phyloP scores from a whole-genome alignment of 1,140 invertebrate genomes.

The Nilaparvata lugens region DNA sequence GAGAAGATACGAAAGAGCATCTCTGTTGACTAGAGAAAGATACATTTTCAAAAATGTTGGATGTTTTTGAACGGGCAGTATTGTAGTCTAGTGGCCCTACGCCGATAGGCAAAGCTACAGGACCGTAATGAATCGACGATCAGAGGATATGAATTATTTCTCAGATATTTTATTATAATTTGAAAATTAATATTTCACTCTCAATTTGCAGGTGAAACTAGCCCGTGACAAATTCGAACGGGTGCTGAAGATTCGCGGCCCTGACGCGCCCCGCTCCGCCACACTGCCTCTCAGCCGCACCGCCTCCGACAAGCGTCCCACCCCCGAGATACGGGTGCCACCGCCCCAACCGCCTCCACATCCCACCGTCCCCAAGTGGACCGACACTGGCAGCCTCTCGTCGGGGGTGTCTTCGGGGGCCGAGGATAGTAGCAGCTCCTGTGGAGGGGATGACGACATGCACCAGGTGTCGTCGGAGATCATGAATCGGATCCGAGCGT shows the following conservation, averaged over 20 bases:
- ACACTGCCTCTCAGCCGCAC: neutral
- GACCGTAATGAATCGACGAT: too few species aligned
- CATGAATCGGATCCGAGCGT: slow-evolving; percentile 74
- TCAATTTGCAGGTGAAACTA: neutral
- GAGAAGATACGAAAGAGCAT: too few species aligned
- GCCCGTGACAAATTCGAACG: neutral
- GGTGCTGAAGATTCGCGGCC: slow-evolving; percentile 13
- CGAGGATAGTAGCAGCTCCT: slow-evolving; percentile 33
- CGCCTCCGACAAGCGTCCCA: slow-evolving; percentile 10
- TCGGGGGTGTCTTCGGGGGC: slow-evolving; percentile 44
- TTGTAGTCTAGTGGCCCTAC: too few species aligned
- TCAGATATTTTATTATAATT: too few species aligned
- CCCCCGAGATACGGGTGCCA: slow-evolving; percentile 22
- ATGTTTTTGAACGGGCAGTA: too few species aligned
- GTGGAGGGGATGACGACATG: slow-evolving; percentile 27
- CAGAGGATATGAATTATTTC: too few species aligned
- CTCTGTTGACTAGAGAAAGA: too few species aligned
- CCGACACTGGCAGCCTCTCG: slow-evolving; percentile 41
- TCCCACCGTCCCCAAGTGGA: slow-evolving; percentile 20
- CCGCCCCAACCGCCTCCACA: slow-evolving; percentile 4
- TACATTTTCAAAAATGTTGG: too few species aligned
- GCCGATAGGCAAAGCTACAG: too few species aligned
- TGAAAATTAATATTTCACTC: too few species aligned
- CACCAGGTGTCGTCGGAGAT: slow-evolving; percentile 47
- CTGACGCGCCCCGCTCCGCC: neutral